Conservation (phyloP, 2,888 invertebrate species). For the Meiosimyza decipiens region DNA sequence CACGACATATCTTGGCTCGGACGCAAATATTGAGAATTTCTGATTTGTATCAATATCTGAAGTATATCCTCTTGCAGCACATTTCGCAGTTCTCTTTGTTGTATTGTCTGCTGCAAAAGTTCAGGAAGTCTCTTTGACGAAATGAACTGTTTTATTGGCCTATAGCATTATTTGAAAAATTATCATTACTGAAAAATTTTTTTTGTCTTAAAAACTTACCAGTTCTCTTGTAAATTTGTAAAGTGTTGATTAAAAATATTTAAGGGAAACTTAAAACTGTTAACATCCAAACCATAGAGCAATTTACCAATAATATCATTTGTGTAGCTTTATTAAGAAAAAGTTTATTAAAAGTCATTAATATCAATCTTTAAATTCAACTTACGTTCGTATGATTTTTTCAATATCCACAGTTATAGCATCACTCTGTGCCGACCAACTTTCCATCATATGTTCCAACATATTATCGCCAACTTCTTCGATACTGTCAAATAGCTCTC, state of each 20-base stretch:
- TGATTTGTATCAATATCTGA: conserved; percentile 67
- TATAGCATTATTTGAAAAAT: background rate
- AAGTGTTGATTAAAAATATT: conserved; percentile 27
- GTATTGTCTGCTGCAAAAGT: conserved; percentile 63
- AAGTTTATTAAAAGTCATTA: conserved; percentile 9
- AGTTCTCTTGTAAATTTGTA: conserved; percentile 41
- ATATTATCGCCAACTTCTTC: conserved; percentile 71
- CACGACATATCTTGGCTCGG: conserved; percentile 52
- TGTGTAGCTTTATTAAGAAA: conserved; percentile 60
- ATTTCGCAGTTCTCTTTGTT: conserved; percentile 64
- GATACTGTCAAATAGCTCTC: conserved; percentile 73
- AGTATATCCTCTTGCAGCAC: conserved; percentile 67
- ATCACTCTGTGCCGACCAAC: conserved; percentile 50
- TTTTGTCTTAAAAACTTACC: conserved; percentile 7
- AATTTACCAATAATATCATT: conserved; percentile 68
- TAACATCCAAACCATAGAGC: conserved; percentile 67
- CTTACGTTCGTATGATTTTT: conserved; percentile 55
- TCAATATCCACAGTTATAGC: conserved; percentile 51
- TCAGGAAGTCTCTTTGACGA: conserved; percentile 45
- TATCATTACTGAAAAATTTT: background rate
- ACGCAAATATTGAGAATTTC: conserved; percentile 60
- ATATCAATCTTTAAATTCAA: background rate
- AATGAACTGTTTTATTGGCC: background rate
- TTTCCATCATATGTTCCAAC: conserved; percentile 61
- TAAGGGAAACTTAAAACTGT: conserved; percentile 61